phyloP scores from a whole-genome alignment of 2,113 vertebrate species.

The Cettia cetti region DNA sequence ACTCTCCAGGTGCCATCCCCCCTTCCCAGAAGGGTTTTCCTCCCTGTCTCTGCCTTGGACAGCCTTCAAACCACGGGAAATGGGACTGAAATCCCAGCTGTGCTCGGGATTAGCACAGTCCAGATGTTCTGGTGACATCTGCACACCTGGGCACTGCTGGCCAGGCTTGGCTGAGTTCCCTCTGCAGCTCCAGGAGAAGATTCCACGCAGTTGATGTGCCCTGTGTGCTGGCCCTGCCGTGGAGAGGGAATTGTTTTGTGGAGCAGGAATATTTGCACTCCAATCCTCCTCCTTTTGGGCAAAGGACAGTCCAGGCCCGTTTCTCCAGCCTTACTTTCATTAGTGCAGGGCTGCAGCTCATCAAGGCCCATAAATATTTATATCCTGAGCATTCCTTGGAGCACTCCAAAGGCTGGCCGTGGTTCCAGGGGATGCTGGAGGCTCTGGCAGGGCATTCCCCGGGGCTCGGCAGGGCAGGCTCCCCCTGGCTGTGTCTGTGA shows the following conservation, averaged over 20 bases:
- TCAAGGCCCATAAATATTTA: constrained; percentile 50
- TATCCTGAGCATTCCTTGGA: not conserved
- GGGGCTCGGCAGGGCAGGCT: not conserved
- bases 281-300: not conserved
- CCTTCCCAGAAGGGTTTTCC: not conserved
- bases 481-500: not conserved
- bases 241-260: not conserved
- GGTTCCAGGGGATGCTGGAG: not conserved
- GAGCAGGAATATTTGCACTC: not conserved
- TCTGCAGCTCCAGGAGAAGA: not conserved
- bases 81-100: not conserved
- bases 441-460: not conserved
- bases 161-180: not conserved
- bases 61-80: accelerated
- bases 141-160: not conserved
- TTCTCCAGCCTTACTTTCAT: constrained; percentile 24
- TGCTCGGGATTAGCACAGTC: accelerated
- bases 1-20: not conserved
- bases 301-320: not conserved
- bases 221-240: not conserved
- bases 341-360: constrained; percentile 18
- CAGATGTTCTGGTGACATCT: accelerated
- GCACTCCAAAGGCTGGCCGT: not conserved
- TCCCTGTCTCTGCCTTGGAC: accelerated
- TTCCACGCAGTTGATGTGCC: not conserved